A percentile compares a stretch with the other conserved stretches of the same genome.
phyloP scores from a whole-genome alignment of 2,797 vertebrate genomes.

The Chaenodraco wilsoni region DNA sequence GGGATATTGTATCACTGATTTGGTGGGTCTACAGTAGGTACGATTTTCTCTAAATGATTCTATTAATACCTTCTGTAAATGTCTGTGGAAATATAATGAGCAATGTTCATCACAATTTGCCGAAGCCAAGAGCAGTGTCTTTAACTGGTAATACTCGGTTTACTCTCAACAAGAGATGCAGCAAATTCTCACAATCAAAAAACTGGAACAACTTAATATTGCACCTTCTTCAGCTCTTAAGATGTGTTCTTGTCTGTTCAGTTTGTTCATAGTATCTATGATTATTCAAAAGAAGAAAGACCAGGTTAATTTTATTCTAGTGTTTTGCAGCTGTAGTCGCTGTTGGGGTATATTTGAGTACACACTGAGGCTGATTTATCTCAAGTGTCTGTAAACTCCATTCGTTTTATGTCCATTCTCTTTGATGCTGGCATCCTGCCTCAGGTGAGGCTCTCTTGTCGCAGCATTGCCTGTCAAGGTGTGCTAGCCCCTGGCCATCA shows the following conservation, averaged over 20 bases:
- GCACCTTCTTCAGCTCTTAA: not conserved
- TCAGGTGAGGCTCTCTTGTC: constrained; percentile 28
- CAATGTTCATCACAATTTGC: not conserved
- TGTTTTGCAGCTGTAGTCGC: constrained; percentile 1
- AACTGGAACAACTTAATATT: not conserved
- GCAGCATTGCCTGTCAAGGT: constrained; percentile 17
- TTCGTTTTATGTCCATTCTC: constrained; percentile 25
- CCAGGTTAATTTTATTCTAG: not conserved
- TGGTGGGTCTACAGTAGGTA: not conserved
- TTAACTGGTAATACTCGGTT: not conserved
- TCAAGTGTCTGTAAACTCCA: constrained; percentile 9
- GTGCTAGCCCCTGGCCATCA: constrained; percentile 14
- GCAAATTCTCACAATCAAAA: not conserved
- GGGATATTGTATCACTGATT: not conserved
- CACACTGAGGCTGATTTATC: constrained; percentile 2
- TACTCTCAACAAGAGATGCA: not conserved
- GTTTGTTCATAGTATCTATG: not conserved
- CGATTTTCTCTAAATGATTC: too few relatives aligned
- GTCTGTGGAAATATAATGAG: not conserved
- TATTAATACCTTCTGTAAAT: too few relatives aligned
- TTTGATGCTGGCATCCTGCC: constrained; percentile 41
- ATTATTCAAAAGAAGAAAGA: not conserved
- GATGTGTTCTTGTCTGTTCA: not conserved
- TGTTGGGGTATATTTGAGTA: constrained; percentile 5
- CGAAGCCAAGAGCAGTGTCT: not conserved